Percentiles rank a stretch among this genome's conserved stretches.
phyloP scores from a whole-genome alignment of 2,888 invertebrate genomes.

The Trichacis sp. region DNA sequence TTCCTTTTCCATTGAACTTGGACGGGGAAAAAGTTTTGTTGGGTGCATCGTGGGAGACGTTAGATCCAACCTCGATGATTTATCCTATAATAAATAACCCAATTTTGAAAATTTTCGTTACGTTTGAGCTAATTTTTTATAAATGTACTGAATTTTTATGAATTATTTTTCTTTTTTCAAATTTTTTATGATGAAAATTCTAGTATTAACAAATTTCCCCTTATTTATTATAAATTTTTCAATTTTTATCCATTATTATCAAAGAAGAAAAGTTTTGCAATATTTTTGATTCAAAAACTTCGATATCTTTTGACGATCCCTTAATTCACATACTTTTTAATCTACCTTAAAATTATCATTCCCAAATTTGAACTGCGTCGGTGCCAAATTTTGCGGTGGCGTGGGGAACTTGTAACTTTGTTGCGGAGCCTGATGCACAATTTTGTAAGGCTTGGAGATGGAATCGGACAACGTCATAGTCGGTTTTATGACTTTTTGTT shows the following conservation, averaged over 20 bases:
- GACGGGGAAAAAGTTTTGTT: conserved; percentile 59
- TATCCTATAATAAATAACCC: conserved; percentile 54
- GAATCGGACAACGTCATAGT: conserved; percentile 46
- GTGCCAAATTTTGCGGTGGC: conserved; percentile 54
- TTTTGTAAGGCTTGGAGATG: conserved; percentile 57
- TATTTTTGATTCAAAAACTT: too few relatives aligned
- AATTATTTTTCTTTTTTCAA: too few relatives aligned
- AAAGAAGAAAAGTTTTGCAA: too few relatives aligned
- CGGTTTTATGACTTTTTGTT: conserved; percentile 48
- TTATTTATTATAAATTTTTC: too few relatives aligned
- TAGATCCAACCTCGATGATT: conserved; percentile 61
- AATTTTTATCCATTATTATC: too few relatives aligned
- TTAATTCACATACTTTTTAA: too few relatives aligned
- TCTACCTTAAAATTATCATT: conserved; percentile 57
- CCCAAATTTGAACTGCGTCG: conserved; percentile 61
- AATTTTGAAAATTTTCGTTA: too few relatives aligned
- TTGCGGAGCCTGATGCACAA: conserved; percentile 57
- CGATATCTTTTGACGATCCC: too few relatives aligned
- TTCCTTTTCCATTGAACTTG: conserved; percentile 55
- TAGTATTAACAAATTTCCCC: too few relatives aligned
- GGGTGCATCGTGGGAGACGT: conserved; percentile 59
- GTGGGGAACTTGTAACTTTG: conserved; percentile 61
- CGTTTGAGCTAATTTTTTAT: too few relatives aligned
- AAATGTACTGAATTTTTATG: too few relatives aligned
- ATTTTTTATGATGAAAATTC: too few relatives aligned